Evolutionary conservation across 1,140 invertebrate genomes (phyloP), one percentile per base, ranked within the genome.

Genomic region (Ctenoplectra terminalis): DNA sequence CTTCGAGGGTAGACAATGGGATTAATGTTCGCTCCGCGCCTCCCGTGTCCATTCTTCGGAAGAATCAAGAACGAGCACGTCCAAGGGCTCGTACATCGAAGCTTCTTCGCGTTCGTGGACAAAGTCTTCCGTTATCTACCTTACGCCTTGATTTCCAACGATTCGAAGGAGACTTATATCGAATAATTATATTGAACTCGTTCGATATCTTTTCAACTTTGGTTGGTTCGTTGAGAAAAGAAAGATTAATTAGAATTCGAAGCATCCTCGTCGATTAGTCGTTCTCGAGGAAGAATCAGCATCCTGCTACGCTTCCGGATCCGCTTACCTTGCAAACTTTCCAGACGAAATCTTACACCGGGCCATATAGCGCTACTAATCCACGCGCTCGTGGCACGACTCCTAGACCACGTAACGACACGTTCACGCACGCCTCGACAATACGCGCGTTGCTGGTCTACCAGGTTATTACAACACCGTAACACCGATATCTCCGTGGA

Each of bases 1-100:
- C n/a, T 37, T 40, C 54, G 17, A 34, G 37, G 23, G 17, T 31
- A 71, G 69, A 72, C 77, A 79, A 72, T 63, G 77, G 77, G 69
- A 79, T 79, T 79, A 63, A 72, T 71, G 67, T 52, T 71, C 40
- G 64, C 11, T 34, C 67, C 31, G 43, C 54, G 54, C 64, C 75
- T 70, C 58, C 15, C 60, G 60, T 64, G 60, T 64, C 26, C 73
- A 48, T 66, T 48, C 34, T 23, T 37, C 26, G 43, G 31, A 26
- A 75, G 26, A 20, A 31, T 54, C 50, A 1, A 64, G 23, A 40
- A 40, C 61, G 5, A 26, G 4, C 61, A 26, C 11, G 34, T 64
- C 61, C 34, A 13, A 40, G 61, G 23, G 20, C 23, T n/a, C 34
- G n/a, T 11, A 2, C 13, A 8, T 5, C 37, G 7, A 29, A 26